phyloP scores from a whole-genome alignment of 2,888 invertebrate species.

The Macrophya alboannulata region DNA sequence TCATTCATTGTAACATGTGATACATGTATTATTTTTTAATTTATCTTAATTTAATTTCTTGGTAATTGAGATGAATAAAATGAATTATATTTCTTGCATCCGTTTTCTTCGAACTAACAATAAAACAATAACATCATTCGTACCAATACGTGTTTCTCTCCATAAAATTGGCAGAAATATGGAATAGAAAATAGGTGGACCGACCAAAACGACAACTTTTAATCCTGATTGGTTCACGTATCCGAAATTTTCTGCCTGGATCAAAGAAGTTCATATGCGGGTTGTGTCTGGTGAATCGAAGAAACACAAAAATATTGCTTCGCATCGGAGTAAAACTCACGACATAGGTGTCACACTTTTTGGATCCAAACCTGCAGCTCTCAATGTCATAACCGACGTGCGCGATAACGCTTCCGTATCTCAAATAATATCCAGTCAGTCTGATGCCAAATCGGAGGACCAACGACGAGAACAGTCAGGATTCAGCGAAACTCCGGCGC shows the following conservation, averaged over 20 bases:
- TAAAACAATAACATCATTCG: background rate
- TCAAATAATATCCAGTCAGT: background rate
- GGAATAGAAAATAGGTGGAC: slow-evolving; percentile 18
- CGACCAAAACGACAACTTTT: slow-evolving; percentile 7
- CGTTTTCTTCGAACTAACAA: background rate
- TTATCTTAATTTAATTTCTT: no score
- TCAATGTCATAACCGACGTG: background rate
- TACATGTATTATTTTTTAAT: no score
- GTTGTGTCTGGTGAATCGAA: slow-evolving; percentile 40
- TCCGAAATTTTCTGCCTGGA: slow-evolving; percentile 50
- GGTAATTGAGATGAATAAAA: background rate
- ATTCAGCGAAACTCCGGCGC: background rate
- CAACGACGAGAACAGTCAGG: background rate
- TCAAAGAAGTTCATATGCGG: slow-evolving; percentile 46
- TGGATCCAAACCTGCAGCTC: slow-evolving; percentile 24
- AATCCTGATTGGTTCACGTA: slow-evolving; percentile 39
- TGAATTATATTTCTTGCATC: background rate
- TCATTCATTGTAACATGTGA: no score
- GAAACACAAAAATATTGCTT: slow-evolving; percentile 11
- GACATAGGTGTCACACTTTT: slow-evolving; percentile 26
- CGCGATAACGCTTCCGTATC: background rate
- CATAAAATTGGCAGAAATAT: background rate
- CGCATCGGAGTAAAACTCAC: slow-evolving; percentile 15
- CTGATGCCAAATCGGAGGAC: background rate
- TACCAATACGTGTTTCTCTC: background rate